Conservation (phyloP, 2,888 invertebrate genomes). For the Tetropium fuscum region DNA sequence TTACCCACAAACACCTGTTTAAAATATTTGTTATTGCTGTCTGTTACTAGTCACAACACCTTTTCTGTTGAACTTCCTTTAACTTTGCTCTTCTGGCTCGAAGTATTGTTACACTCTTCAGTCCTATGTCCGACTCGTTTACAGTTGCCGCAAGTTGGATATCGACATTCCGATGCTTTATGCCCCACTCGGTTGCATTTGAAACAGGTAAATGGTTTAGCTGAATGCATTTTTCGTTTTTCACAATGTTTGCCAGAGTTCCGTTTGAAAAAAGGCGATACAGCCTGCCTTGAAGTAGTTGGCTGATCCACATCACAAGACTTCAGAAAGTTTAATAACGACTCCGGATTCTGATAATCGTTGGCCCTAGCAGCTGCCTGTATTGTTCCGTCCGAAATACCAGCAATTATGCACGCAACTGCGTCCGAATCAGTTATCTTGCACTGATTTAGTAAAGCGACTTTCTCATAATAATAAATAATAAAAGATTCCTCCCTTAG, state of each 20-base stretch:
- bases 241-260: not conserved
- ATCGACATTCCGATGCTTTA: not conserved
- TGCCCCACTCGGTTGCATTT: not conserved
- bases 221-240: not conserved
- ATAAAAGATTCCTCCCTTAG: slow-evolving; percentile 27
- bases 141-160: not conserved
- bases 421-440: slow-evolving; percentile 29
- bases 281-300: not conserved
- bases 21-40: not conserved
- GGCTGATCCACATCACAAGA: slow-evolving; percentile 9
- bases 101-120: slow-evolving; percentile 15
- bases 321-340: slow-evolving; percentile 25
- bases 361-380: slow-evolving; percentile 31
- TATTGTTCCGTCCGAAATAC: slow-evolving; percentile 29
- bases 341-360: slow-evolving; percentile 25
- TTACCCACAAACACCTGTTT: not conserved
- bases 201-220: not conserved
- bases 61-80: too few species aligned
- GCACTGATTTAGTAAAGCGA: slow-evolving; percentile 31
- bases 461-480: slow-evolving; percentile 37
- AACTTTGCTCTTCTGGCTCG: too few species aligned
- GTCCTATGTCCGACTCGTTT: slow-evolving; percentile 2
- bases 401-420: slow-evolving; percentile 43
- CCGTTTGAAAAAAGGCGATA: not conserved
- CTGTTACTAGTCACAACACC: not conserved